These are phyloP conservation scores for Mixornis gularis DNA, from an alignment of 2,113 vertebrate species.

Conservation along the genomic window DNA sequence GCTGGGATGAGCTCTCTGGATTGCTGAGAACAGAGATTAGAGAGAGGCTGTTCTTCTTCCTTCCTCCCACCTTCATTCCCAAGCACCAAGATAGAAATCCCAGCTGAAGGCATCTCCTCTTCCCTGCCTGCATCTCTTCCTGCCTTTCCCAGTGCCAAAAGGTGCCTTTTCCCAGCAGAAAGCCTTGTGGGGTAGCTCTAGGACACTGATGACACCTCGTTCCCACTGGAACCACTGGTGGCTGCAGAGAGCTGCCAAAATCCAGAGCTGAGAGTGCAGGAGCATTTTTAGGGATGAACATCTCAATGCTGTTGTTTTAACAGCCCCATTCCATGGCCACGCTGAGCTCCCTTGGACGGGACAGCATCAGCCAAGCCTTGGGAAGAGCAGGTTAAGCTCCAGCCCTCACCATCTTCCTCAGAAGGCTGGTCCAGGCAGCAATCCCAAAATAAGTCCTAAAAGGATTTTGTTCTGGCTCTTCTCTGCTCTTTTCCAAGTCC, in stretches of 20 bases:
- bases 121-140: neutral
- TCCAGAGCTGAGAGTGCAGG: accelerated
- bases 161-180: neutral
- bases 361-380: neutral
- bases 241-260: neutral
- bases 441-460: neutral
- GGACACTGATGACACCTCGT: neutral
- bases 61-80: neutral
- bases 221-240: accelerated
- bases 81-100: neutral
- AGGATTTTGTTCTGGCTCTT: neutral
- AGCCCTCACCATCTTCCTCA: neutral
- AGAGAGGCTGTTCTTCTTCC: neutral
- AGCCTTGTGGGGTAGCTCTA: neutral
- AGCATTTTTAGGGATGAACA: neutral
- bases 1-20: neutral
- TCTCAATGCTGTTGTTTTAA: accelerated
- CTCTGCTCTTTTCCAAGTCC: neutral
- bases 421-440: neutral
- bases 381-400: neutral
- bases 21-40: neutral
- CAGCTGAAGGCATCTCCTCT: neutral
- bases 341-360: neutral
- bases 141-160: neutral
- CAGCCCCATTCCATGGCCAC: accelerated